Evolutionary conservation across 2,113 vertebrate genomes (phyloP).

Genomic region (Pollachius pollachius): DNA sequence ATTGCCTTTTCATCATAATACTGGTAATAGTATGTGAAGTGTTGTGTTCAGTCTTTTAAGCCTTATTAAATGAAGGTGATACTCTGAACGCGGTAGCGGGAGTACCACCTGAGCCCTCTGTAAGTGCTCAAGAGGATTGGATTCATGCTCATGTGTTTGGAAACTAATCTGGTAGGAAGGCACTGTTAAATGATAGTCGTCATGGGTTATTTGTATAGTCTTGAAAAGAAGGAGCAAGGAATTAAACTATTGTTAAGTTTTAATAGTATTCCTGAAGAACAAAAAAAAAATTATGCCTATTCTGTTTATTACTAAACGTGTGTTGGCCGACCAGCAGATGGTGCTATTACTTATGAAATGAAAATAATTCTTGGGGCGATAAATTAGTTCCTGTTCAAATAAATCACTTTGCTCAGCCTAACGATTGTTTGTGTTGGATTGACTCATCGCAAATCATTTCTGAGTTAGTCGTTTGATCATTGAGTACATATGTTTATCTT

Average conservation of each 20-base stretch:
- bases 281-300: too few species aligned
- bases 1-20: slow-evolving; percentile 32
- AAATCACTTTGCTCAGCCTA: too few species aligned
- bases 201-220: too few species aligned
- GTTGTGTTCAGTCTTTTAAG: slow-evolving; percentile 63
- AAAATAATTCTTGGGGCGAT: neutral
- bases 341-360: slow-evolving; percentile 36
- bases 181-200: slow-evolving; percentile 6
- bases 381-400: too few species aligned
- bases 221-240: too few species aligned
- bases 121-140: slow-evolving; percentile 70
- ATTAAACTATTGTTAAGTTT: too few species aligned
- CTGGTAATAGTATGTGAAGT: slow-evolving; percentile 29
- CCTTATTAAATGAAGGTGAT: slow-evolving; percentile 83
- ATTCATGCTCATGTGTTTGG: slow-evolving; percentile 27
- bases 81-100: slow-evolving; percentile 71
- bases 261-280: too few species aligned
- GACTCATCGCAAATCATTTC: too few species aligned
- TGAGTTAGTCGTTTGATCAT: too few species aligned
- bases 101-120: slow-evolving; percentile 74
- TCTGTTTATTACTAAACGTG: neutral
- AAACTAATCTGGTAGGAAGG: neutral
- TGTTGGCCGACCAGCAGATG: slow-evolving; percentile 53
- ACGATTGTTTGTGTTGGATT: too few species aligned
- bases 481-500: too few species aligned